A percentile compares a stretch with the other conserved stretches of the same genome.
Evolutionary conservation across 2,113 vertebrate species (phyloP).

Genomic region (Gobio gobio): DNA sequence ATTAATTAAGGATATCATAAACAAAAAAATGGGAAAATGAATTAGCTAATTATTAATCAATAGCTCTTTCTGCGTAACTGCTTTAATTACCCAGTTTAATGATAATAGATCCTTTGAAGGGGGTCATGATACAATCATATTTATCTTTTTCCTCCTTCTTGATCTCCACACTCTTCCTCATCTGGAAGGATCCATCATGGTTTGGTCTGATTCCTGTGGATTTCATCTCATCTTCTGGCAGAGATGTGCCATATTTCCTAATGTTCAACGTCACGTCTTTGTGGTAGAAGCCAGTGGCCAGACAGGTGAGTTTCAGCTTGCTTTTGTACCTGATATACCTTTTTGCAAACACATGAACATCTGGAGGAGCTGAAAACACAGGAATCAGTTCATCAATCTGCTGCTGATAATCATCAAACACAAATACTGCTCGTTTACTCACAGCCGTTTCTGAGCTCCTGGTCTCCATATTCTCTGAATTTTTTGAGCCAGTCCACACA

Average conservation of each 20-base stretch:
- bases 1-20: no score
- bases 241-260: neutral
- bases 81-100: neutral
- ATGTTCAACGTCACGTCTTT: neutral
- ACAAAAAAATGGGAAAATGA: no score
- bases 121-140: slow-evolving; percentile 16
- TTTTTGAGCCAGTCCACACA: slow-evolving; percentile 47
- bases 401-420: no score
- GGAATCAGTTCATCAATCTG: neutral
- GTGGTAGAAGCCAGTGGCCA: slow-evolving; percentile 46
- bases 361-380: slow-evolving; percentile 30
- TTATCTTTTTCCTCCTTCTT: neutral
- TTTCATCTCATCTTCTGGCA: slow-evolving; percentile 17
- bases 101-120: neutral
- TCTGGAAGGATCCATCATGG: slow-evolving; percentile 42
- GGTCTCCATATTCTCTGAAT: slow-evolving; percentile 33
- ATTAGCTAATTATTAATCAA: no score
- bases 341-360: neutral
- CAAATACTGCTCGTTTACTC: slow-evolving; percentile 3
- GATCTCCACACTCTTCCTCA: slow-evolving; percentile 31
- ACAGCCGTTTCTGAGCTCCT: neutral
- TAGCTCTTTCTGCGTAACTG: no score
- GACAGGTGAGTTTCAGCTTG: slow-evolving; percentile 25
- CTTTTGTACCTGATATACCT: neutral
- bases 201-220: slow-evolving; percentile 48